Base-by-base conservation (phyloP, 2,888 invertebrate species). In the Agrochola circellaris region DNA sequence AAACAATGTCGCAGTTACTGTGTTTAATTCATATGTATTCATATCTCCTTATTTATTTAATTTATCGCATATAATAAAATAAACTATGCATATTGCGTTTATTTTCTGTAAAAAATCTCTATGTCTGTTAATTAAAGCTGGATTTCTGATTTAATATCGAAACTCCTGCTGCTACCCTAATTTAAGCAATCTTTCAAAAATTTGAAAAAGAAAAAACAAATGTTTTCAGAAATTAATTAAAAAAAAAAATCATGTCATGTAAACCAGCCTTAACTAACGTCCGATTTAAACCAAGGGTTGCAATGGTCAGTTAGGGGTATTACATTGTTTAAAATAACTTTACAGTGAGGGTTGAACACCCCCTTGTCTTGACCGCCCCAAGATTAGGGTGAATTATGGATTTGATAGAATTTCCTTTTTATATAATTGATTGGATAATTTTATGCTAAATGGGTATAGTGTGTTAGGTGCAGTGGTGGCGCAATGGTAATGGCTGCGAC, bases 271-370 rank as follows among this genome's bases (percentile, higher is more conserved):
- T 91, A 88, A 91, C 89, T 90, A 86, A 79, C 79, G 92, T 92
- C 94, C 93, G 95, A 95, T 95, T 95, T 95, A 95, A 92, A 92
- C 92, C 89, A 90, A 91, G 93, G 95, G 95, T 90, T 72, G 67
- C 88, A 85, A 84, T 91, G 94, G 94, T 95, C 95, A 95, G 94
- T 92, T 88, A 88, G 77, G 88, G 83, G 86, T 89, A 92, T 93
- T 89, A 92, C 90, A 94, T 95, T 93, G 94, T 94, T 96, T 95
- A 95, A 95, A 95, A 93, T 94, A 94, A 94, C 89, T 94, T 94
- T 93, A 92, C 88, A 90, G 90, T 92, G 88, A 94, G 95, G 95
- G 94, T 91, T 90, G 80, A 90, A 93, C 92, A 91, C 90, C 91
- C 81, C 87, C 88, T 84, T 87, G 89, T 75, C 88, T 89, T 90